Conservation (phyloP, 2,888 invertebrate genomes). For the Epinotia nisella region DNA sequence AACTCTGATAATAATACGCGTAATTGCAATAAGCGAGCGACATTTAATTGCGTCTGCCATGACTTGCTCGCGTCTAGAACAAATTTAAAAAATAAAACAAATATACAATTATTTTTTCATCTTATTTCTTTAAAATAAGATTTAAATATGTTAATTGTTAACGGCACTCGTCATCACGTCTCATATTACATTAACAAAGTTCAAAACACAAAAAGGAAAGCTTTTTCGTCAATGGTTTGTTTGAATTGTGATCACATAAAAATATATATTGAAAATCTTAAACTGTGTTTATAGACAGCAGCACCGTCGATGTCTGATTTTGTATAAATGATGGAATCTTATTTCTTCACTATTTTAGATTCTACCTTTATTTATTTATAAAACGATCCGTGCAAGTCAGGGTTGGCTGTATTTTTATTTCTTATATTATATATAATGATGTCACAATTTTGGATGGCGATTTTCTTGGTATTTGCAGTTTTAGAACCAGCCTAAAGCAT, state of each 20-base stretch:
- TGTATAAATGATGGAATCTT: constrained; percentile 4
- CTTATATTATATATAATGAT: constrained; percentile 3
- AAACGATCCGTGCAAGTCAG: constrained; percentile 19
- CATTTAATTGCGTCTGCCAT: constrained; percentile 7
- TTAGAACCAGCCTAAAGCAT: not conserved
- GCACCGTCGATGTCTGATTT: constrained; percentile 11
- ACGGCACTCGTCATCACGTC: too few species aligned
- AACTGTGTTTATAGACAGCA: not conserved
- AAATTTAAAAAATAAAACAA: not conserved
- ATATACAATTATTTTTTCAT: not conserved
- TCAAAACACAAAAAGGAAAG: too few species aligned
- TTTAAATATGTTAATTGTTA: too few species aligned
- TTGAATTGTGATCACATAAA: not conserved
- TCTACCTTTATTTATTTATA: not conserved
- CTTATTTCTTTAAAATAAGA: too few species aligned
- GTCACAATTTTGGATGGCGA: constrained; percentile 18
- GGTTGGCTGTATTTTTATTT: constrained; percentile 6
- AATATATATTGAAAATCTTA: not conserved
- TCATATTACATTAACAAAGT: too few species aligned
- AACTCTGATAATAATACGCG: constrained; percentile 62
- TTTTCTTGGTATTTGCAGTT: constrained; percentile 5
- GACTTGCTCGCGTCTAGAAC: constrained; percentile 11
- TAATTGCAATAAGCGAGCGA: constrained; percentile 66
- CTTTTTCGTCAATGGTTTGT: not conserved
- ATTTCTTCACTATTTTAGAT: not conserved